Evolutionary conservation across 2,888 invertebrate genomes (phyloP), one percentile per base, ranked within the genome.

Genomic region (Tiphia femorata): DNA sequence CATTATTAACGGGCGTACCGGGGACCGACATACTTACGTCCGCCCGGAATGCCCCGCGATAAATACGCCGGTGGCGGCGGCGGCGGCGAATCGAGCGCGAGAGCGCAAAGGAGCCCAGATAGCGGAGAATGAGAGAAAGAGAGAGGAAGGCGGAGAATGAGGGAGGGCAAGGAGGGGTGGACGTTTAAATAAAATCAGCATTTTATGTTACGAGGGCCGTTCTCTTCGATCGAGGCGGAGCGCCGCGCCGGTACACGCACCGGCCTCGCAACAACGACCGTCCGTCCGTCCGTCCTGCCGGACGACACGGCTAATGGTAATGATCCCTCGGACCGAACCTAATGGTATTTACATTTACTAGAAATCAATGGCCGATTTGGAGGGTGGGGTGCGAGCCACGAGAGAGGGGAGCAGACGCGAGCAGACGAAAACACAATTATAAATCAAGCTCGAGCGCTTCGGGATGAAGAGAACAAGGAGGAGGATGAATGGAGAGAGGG

Each of bases 181-280:
- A 70, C 73, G 77, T 77, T 77, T 77, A 74, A 82, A 82, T 82
- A 81, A 81, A 82, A 77, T 77, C 76, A 76, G 73, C 72, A 78
- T 79, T 82, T 82, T 82, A 82, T 79, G 80, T 76, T 73, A 72
- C 79, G 77, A 78, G 64, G 60, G 59, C 59, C 51, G 56, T 25
- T 17, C 73, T 71, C 62, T 58, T 64, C 64, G 70, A 79, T 78
- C 75, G 76, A 68, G 73, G 61, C 66, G 65, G 68, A 62, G 55
- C 73, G n/a, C n/a, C n/a, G 42, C 58, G 54, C 47, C 35, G 48
- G 48, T 49, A 42, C 49, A 33, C 49, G 46, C 57, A 35, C 48
- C 43, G 35, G 44, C 43, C 38, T 16, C 40, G 43, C 54, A 40
- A 49, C 54, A 44, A 49, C 53, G 53, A 38, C 35, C 49, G 66